Percentiles rank a stretch among this genome's conserved stretches.
Evolutionary conservation across 2,888 invertebrate species (phyloP).

Genomic region (Monopis laevigella): DNA sequence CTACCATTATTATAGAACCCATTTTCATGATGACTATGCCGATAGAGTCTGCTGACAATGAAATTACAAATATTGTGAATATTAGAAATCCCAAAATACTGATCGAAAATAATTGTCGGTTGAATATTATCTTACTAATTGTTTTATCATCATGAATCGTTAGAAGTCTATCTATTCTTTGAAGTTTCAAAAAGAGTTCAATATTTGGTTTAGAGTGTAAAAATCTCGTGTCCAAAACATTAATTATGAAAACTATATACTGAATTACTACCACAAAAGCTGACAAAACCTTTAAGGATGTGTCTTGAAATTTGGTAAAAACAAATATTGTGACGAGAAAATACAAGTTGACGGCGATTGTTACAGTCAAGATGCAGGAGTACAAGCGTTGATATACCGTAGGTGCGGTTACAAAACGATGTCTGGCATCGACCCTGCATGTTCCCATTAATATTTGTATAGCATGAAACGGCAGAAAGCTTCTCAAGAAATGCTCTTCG

Average conservation of each 20-base stretch:
- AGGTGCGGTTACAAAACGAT: slow-evolving; percentile 9
- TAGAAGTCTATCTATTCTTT: background rate
- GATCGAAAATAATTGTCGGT: background rate
- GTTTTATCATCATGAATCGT: background rate
- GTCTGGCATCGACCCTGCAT: slow-evolving; percentile 18
- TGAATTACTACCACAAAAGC: background rate
- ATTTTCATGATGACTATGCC: no score
- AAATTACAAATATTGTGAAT: no score
- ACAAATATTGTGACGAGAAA: no score
- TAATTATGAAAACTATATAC: background rate
- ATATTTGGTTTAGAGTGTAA: background rate
- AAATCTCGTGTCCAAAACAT: background rate
- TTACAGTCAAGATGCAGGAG: background rate
- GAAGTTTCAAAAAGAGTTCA: background rate
- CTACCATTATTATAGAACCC: no score
- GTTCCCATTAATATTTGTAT: slow-evolving; percentile 17
- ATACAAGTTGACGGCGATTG: no score
- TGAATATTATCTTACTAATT: background rate
- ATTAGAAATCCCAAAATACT: no score
- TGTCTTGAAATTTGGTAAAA: no score
- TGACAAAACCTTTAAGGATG: background rate
- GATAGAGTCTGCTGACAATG: no score
- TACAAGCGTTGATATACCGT: background rate
- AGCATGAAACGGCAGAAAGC: slow-evolving; percentile 9
- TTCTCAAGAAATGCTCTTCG: slow-evolving; percentile 20